Percentiles rank a stretch among this genome's conserved stretches.
Conservation (phyloP, 1,140 invertebrate genomes). For the Phymorhynchus buccinoides region DNA sequence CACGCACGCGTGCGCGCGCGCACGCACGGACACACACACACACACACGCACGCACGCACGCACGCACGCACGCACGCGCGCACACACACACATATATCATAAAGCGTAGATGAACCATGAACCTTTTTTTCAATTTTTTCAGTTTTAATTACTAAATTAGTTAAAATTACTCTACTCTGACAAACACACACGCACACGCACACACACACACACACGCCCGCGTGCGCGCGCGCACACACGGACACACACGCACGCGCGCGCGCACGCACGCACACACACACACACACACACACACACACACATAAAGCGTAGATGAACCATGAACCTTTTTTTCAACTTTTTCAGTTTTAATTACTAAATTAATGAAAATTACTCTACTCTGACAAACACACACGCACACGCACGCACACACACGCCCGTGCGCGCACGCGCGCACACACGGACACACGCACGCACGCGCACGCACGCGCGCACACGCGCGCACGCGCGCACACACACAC, state of each 20-base stretch:
- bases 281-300: neutral
- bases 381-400: neutral
- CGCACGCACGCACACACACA: neutral
- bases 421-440: neutral
- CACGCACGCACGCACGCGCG: neutral
- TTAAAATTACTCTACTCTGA: too few relatives aligned
- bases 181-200: neutral
- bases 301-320: neutral
- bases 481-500: neutral
- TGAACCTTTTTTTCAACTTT: too few relatives aligned
- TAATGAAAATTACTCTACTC: too few relatives aligned
- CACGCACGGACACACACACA: neutral
- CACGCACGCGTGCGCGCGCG: neutral
- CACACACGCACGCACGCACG: slow-evolving; percentile 20
- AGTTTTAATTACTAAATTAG: too few relatives aligned
- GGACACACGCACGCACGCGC: neutral
- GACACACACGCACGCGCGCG: neutral
- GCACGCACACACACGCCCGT: neutral
- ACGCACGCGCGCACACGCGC: neutral
- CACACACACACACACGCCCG: slow-evolving; percentile 5
- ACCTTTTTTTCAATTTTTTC: too few relatives aligned
- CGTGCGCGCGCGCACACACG: neutral
- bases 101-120: too few relatives aligned
- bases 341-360: too few relatives aligned
- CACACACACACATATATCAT: slow-evolving; percentile 2